Base-by-base conservation (phyloP, 2,797 vertebrate species). In the Sebastes hopkinsi region DNA sequence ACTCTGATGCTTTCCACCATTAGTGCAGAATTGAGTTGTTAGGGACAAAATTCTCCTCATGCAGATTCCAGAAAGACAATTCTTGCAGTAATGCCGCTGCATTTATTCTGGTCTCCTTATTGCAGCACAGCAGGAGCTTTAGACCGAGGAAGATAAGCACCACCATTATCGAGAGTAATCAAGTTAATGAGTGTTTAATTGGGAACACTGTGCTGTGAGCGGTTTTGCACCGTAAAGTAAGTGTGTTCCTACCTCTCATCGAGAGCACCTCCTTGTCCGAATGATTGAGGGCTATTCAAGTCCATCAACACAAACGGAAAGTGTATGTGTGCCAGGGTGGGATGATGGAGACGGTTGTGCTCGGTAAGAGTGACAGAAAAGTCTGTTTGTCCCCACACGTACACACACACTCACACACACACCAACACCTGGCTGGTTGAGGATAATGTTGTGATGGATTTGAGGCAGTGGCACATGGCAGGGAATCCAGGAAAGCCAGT, bases 121-220 rank as follows among this genome's bases (percentile, higher is more conserved):
- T 70, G 65, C 61, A 75, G 75, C 75, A 32, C 75, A 72, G 80
- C 75, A 60, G 75, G 60, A 82, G 67, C 67, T 81, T 84, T n/a
- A 79, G 67, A 88, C 79, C 54, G 69, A 80, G 42, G 22, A 64
- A 62, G 79, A 90, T 89, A 88, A 92, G 82, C 61, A 59, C 68
- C 61, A 3, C 68, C 73, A 85, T 92, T 86, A 92, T 89, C 71
- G 14, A 71, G 55, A 66, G 80, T 84, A 91, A 91, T 93, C 86
- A 86, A 77, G 67, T 64, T 84, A 93, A 93, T 92, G 87, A 92
- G 87, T 62, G 68, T 89, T 87, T 92, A 90, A 93, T 86, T 88
- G 79, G 86, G 71, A 90, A 83, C 75, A 65, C 50, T 77, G 78
- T 66, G 70, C 71, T 79, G 81, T 18, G n/a, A 91, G 75, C 82